phyloP scores from a whole-genome alignment of 2,113 vertebrate genomes.

The Varanus salvator region DNA sequence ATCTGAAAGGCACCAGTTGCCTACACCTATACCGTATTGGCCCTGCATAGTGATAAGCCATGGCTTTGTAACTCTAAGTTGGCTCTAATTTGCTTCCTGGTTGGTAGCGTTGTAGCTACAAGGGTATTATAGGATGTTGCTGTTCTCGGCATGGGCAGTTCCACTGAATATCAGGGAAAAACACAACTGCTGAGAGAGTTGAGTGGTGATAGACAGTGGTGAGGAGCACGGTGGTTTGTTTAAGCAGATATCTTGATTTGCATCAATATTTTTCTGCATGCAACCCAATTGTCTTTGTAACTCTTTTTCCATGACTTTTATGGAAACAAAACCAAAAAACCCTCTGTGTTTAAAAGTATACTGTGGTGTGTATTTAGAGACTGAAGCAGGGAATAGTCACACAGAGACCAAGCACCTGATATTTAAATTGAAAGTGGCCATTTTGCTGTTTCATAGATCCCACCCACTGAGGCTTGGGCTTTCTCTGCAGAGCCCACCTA shows the following conservation, averaged over 20 bases:
- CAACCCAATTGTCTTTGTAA: neutral
- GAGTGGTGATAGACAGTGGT: neutral
- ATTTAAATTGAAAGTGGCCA: neutral
- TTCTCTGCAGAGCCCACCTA: neutral
- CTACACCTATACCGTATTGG: neutral
- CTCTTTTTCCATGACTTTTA: neutral
- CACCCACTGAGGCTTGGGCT: no score
- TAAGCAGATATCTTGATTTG: neutral
- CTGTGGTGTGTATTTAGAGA: neutral
- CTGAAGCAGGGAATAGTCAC: neutral
- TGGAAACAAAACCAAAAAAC: neutral
- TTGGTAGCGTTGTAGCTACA: neutral
- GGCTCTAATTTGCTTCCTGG: neutral
- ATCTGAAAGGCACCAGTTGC: neutral
- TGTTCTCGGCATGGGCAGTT: neutral
- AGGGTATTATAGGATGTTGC: neutral
- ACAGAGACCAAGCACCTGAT: neutral
- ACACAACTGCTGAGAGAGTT: neutral
- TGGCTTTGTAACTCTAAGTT: neutral
- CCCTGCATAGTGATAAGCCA: neutral
- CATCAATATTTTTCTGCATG: neutral
- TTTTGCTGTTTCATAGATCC: neutral
- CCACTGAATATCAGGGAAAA: neutral
- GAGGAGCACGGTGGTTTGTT: neutral
- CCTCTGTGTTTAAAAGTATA: neutral